Base-by-base conservation (phyloP, 1,140 invertebrate genomes). In the Drosophila ogumai region DNA sequence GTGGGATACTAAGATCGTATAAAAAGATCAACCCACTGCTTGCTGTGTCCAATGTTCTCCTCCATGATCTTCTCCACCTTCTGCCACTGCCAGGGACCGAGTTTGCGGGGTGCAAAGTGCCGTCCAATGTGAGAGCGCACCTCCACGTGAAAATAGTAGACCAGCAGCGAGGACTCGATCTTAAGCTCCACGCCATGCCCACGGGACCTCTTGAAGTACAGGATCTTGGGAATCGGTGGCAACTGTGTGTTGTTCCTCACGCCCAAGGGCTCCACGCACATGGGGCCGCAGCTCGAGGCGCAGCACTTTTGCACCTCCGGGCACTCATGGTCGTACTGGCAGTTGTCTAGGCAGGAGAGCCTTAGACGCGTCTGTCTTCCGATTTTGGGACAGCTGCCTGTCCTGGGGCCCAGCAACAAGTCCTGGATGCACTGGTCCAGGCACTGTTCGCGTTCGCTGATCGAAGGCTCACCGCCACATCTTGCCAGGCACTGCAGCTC, bases 261-360 rank as follows among this genome's bases (percentile, higher is more conserved):
- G 57, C 94, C 94, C 1, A 93, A 54, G 0, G 95, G 94, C 43
- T 94, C 93, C 80, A 94, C 94, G 86, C 95, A 96, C 13, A 95
- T 94, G 15, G 94, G 93, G 5, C 95, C 95, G 55, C 95, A 96
- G 28, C 93, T 93, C 75, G 95, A 94, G n/a, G 91, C 84, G 73
- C 95, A 96, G 87, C 95, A 96, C 68, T 95, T 94, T 22, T 94
- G 93, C 1, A 94, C 93, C 55, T 94, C 95, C 22, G 94, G 93
- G 80, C 95, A 96, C 58, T 95, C 94, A 1, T 94, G 94, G 78
- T 96, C 95, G 40, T 93, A 92, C 41, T 92, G 90, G 65, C 95
- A 96, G 15, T 94, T 94, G 58, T 94, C 91, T 38, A 96, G 92
- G 57, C 95, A 96, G 3, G 92, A 68, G 3, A 91, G 79, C 3